Conservation (phyloP, 2,888 invertebrate species). For the Terebella lapidaria region DNA sequence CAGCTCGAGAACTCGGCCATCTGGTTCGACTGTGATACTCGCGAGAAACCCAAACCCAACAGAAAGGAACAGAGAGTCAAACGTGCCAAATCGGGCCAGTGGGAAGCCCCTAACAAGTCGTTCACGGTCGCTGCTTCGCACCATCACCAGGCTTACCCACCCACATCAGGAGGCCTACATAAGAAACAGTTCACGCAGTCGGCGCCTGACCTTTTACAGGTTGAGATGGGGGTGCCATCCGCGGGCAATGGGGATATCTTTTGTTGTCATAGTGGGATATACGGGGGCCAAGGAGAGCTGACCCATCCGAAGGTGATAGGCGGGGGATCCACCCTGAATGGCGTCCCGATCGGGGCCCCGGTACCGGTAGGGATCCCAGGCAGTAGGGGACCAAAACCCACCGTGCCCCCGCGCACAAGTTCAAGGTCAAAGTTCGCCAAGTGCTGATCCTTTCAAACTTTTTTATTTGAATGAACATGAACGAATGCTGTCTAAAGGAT, state of each 20-base stretch:
- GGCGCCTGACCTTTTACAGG: background rate
- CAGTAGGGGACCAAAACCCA: too few relatives aligned
- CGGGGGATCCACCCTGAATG: too few relatives aligned
- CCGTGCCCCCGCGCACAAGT: too few relatives aligned
- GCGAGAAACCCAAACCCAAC: background rate
- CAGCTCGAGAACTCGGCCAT: background rate
- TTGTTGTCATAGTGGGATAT: background rate
- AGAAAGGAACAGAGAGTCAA: background rate
- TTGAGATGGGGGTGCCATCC: background rate
- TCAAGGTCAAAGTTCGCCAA: too few relatives aligned
- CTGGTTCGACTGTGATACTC: background rate
- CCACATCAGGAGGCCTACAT: background rate
- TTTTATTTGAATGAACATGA: too few relatives aligned
- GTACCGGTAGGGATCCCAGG: too few relatives aligned
- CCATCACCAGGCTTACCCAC: background rate
- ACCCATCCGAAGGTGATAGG: too few relatives aligned
- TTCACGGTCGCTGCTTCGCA: background rate
- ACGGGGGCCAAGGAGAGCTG: too few relatives aligned
- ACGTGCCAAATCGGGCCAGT: constrained; percentile 2
- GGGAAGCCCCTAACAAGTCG: background rate
- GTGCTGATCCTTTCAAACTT: too few relatives aligned
- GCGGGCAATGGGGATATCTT: background rate
- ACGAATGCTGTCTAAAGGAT: too few relatives aligned
- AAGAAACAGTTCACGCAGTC: constrained; percentile 1
- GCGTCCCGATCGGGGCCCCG: too few relatives aligned